Conservation (phyloP, 1,140 invertebrate species). For the Physella acuta region DNA sequence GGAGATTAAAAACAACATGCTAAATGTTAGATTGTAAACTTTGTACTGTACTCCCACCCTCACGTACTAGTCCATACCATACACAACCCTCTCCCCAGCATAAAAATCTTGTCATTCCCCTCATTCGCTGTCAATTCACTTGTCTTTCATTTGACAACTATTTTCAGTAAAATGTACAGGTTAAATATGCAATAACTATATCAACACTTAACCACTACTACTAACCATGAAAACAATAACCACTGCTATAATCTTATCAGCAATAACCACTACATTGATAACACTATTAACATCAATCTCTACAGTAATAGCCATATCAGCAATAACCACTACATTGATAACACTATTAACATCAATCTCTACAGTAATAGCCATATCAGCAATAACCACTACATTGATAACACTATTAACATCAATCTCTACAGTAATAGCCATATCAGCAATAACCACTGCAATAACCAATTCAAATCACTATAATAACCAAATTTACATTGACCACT, state of each 20-base stretch:
- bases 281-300: background rate
- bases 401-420: background rate
- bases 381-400: background rate
- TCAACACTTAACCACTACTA: background rate
- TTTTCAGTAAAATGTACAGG: too few relatives aligned
- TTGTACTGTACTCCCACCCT: too few relatives aligned
- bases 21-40: too few relatives aligned
- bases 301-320: background rate
- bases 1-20: too few relatives aligned
- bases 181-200: background rate
- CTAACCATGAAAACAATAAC: background rate
- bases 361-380: background rate
- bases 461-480: background rate
- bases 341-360: background rate
- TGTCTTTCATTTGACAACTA: too few relatives aligned
- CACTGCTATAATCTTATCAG: background rate
- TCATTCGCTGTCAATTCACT: too few relatives aligned
- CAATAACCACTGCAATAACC: background rate
- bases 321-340: constrained; percentile 2
- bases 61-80: too few relatives aligned
- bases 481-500: background rate
- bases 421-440: background rate
- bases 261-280: background rate
- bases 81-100: too few relatives aligned
- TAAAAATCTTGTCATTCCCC: too few relatives aligned